Evolutionary conservation across 2,113 vertebrate genomes (phyloP).

Genomic region (Myotis lucifugus): DNA sequence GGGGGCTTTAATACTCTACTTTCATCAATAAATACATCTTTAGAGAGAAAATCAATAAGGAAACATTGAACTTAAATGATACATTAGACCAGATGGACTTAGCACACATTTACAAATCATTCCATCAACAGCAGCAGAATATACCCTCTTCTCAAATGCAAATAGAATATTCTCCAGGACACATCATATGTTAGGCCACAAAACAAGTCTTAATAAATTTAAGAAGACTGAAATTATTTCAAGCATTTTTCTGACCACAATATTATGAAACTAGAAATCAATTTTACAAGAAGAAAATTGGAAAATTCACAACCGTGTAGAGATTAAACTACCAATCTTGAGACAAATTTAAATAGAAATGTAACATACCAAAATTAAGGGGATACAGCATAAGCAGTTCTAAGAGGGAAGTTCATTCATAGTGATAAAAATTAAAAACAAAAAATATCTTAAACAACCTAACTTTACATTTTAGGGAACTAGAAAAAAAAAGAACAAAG

Average conservation of each 20-base stretch:
- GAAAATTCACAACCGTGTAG: not conserved
- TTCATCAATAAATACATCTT: not conserved
- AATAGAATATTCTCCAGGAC: not conserved
- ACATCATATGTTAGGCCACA: not conserved
- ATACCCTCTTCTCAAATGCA: not conserved
- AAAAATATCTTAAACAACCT: not conserved
- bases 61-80: not conserved
- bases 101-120: not conserved
- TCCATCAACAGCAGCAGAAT: not conserved
- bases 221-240: not conserved
- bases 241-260: not conserved
- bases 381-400: not conserved
- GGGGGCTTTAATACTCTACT: not conserved
- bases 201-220: not conserved
- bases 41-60: not conserved
- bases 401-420: not conserved
- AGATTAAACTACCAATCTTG: not conserved
- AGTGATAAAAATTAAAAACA: not conserved
- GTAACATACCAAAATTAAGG: not conserved
- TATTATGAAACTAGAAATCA: not conserved
- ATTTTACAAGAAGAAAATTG: not conserved
- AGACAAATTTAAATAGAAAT: not conserved
- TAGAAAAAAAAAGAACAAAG: not conserved
- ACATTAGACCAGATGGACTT: not conserved
- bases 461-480: not conserved